Conservation (phyloP, 2,113 vertebrate genomes). For the Grammomys surdaster region DNA sequence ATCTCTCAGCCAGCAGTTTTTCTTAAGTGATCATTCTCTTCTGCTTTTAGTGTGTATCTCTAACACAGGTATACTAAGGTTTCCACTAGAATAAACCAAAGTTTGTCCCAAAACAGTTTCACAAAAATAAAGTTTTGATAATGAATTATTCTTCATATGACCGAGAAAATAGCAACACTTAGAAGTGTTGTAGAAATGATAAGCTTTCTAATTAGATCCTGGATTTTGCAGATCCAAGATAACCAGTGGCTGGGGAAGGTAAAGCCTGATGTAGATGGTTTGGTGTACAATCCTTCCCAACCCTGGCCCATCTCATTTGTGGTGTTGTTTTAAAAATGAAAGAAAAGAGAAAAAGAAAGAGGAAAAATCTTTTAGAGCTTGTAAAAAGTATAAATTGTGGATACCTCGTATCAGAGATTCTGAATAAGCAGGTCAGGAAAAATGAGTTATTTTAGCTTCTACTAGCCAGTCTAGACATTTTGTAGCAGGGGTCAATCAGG, state of each 20-base stretch:
- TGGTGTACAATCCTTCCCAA: constrained; percentile 13
- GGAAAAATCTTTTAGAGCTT: not conserved
- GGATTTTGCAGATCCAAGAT: constrained; percentile 15
- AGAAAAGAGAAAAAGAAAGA: not conserved
- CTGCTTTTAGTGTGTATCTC: not conserved
- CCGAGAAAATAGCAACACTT: constrained; percentile 32
- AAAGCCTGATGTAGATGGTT: not conserved
- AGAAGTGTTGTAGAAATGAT: constrained; percentile 49
- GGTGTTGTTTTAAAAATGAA: not conserved
- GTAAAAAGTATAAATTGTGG: constrained; percentile 37
- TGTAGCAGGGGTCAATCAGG: constrained; percentile 17
- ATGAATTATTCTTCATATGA: not conserved
- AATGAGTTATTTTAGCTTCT: constrained; percentile 65
- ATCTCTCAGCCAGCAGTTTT: constrained; percentile 6
- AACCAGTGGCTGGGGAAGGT: not conserved
- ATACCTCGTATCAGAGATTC: not conserved
- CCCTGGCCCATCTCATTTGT: not conserved
- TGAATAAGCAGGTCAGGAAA: constrained; percentile 37
- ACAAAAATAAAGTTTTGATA: constrained; percentile 58
- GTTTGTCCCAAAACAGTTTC: constrained; percentile 15
- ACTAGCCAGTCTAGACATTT: not conserved
- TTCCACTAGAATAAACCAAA: constrained; percentile 18
- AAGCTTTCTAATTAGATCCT: constrained; percentile 59
- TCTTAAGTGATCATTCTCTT: constrained; percentile 41
- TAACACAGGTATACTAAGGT: not conserved